phyloP scores from a whole-genome alignment of 2,888 invertebrate genomes.

The Meloe dianella region DNA sequence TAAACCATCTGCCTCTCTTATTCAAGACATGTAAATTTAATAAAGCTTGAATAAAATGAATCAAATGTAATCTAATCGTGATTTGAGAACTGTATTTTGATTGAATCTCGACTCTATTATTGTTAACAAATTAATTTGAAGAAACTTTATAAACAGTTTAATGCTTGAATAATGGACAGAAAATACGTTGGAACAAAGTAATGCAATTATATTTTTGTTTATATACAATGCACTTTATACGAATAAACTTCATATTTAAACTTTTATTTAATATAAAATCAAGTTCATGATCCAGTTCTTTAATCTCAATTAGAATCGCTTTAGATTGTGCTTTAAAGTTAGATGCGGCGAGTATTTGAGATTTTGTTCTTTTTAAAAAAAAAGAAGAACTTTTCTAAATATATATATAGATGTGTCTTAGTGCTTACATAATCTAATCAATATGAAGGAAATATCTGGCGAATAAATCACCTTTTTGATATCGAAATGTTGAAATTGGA shows the following conservation, averaged over 20 bases:
- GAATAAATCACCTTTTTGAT: too few relatives aligned
- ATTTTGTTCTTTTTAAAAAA: constrained; percentile 18
- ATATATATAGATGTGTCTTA: too few relatives aligned
- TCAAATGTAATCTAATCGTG: constrained; percentile 40
- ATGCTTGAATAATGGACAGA: background rate
- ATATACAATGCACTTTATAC: too few relatives aligned
- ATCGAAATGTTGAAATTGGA: background rate
- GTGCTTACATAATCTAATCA: too few relatives aligned
- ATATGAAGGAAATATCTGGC: too few relatives aligned
- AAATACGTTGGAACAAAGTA: background rate
- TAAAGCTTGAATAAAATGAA: constrained; percentile 40
- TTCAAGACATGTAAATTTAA: constrained; percentile 42
- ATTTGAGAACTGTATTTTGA: constrained; percentile 25
- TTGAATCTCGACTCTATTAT: constrained; percentile 26
- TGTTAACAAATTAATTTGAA: constrained; percentile 28
- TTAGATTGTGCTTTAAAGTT: background rate
- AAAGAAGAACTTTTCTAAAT: background rate
- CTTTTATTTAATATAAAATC: background rate
- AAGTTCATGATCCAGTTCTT: background rate
- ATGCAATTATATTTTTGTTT: too few relatives aligned
- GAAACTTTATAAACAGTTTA: constrained; percentile 14
- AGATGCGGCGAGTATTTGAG: background rate
- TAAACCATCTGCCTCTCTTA: constrained; percentile 40
- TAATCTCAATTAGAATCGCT: background rate
- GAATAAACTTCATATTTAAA: background rate